Conservation (phyloP, 2,113 vertebrate genomes). For the Pelusios castaneus region DNA sequence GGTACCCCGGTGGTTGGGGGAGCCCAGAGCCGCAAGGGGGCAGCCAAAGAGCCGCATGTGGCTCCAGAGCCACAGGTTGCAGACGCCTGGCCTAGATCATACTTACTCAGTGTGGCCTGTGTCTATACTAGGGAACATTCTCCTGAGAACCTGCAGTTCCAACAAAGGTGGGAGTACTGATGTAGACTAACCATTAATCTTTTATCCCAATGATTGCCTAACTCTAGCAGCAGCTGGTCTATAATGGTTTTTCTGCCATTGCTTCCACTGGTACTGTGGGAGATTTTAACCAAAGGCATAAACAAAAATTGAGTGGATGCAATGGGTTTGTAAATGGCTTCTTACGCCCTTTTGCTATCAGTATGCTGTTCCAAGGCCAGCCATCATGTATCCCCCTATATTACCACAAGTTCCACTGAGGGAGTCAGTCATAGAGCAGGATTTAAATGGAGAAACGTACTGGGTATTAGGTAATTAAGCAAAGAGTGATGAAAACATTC, state of each 20-base stretch:
- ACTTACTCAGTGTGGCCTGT: fast-evolving
- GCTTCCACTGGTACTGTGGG: not conserved
- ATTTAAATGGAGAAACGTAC: not conserved
- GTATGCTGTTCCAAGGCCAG: not conserved
- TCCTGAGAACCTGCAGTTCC: not conserved
- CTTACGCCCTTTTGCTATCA: not conserved
- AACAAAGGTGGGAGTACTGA: fast-evolving
- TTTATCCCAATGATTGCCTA: not conserved
- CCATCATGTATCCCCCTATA: not conserved
- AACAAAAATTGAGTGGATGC: not conserved
- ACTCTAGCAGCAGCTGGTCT: not conserved
- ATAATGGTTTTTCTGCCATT: not conserved
- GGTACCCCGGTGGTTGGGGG: too few species aligned
- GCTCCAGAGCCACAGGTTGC: too few species aligned
- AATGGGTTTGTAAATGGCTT: not conserved
- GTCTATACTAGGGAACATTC: not conserved
- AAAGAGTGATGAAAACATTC: not conserved
- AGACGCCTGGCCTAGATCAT: too few species aligned
- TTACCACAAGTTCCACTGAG: not conserved
- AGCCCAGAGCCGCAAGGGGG: too few species aligned
- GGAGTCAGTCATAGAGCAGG: not conserved
- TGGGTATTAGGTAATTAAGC: not conserved
- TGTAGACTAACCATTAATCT: not conserved
- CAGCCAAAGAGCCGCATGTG: too few species aligned
- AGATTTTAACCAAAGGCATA: not conserved